These are phyloP conservation scores for Chrysemys picta DNA, from an alignment of 2,113 vertebrate species.

Conservation along the genomic window DNA sequence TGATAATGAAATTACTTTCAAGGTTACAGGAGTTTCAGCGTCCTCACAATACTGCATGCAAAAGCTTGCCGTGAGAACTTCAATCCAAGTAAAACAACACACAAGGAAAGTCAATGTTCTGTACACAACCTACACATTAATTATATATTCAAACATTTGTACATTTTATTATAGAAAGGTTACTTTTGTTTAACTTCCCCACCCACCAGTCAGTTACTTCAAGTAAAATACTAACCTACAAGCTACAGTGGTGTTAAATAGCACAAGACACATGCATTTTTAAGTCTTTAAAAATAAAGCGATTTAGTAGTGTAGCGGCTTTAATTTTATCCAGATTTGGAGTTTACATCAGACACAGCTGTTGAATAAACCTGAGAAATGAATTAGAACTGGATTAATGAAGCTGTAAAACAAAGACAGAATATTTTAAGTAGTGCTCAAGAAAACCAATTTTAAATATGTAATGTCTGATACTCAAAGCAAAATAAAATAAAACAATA, in stretches of 20 bases:
- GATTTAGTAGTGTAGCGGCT: conserved; percentile 58
- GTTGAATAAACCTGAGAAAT: conserved; percentile 75
- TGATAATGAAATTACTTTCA: neutral
- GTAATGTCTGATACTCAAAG: conserved; percentile 61
- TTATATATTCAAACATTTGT: neutral
- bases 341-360: conserved; percentile 68
- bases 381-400: conserved; percentile 76
- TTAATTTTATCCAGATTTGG: conserved; percentile 73
- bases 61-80: conserved; percentile 10
- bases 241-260: conserved; percentile 17
- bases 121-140: neutral
- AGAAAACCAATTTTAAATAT: conserved; percentile 61
- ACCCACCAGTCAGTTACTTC: neutral
- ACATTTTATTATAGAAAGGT: neutral
- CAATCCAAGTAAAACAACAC: neutral
- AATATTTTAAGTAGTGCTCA: conserved; percentile 66
- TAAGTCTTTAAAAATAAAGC: conserved; percentile 65
- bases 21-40: conserved; percentile 34
- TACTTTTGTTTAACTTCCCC: neutral
- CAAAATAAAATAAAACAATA: conserved; percentile 55
- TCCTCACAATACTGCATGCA: neutral
- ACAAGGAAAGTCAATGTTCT: neutral
- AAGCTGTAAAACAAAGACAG: conserved; percentile 68
- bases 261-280: conserved; percentile 40
- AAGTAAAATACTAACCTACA: conserved; percentile 15